Base-by-base conservation (phyloP, 1,140 invertebrate species). In the Eriocheir sinensis region DNA sequence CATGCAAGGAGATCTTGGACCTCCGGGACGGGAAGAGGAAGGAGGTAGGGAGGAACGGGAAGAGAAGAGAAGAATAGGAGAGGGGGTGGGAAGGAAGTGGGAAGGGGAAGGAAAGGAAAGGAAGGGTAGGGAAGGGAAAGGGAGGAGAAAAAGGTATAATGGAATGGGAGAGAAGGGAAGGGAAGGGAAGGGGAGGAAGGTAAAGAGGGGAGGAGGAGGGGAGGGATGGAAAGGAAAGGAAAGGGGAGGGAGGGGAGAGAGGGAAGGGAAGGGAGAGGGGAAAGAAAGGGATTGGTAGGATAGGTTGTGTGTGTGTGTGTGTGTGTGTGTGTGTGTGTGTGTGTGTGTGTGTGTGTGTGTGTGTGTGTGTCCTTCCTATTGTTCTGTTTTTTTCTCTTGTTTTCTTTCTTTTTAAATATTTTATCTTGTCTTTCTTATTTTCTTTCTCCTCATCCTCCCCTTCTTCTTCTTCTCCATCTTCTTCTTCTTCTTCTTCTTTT, bases 21-120 rank as follows among this genome's bases (percentile, higher is more conserved):
- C 94, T 96, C 21, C 96, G 96, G 72, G 96, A 96, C 95, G 95
- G 95, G 44, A 96, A 96, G 96, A n/a, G 96, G 96, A 95, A 96
- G 96, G 40, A 93, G 95, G 40, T 3, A 21, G 53, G 53, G 6
- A 27, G 53, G 6, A 21, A 21, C 9, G 9, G 53, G 6, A 2
- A 15, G 53, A 3, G 53, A 21, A 27, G 9, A 21, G 6, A 21
- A 27, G 27, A 2, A 21, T 48, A 48, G 44, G 44, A 15, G 4
- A 48, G 44, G 44, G 44, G 4, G 15, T 48, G 53, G 53, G 53
- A 72, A 21, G 53, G 53, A 21, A 21, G n/a, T n/a, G 6, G 53
- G 53, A 3, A 15, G 53, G 6, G 53, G 9, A 27, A 21, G 53
- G 6, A 2, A 15, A 21, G 21, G 53, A 21, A 27, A 21, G 53